Evolutionary conservation across 2,113 vertebrate genomes (phyloP), one percentile per base, ranked within the genome.

Genomic region (Kryptolebias marmoratus): DNA sequence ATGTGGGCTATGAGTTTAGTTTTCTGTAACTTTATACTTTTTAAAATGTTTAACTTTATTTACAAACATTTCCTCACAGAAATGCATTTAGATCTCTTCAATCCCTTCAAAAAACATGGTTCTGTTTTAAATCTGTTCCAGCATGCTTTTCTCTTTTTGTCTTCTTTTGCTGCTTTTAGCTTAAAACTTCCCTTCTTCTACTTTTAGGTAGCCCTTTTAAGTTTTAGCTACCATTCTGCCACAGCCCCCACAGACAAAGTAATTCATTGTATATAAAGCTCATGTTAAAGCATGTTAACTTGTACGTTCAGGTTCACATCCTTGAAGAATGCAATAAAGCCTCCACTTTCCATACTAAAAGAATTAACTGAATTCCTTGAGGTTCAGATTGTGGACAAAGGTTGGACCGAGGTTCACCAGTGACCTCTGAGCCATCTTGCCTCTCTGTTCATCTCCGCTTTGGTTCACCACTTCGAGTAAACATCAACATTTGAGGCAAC

Each of bases 361-460:
- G 87, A 87, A 86, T 89, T 77, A 82, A 48, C 68, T 71, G 80
- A 80, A 91, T 90, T 88, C 85, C 75, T 69, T 2, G 8, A 87
- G 74, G 87, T 90, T 89, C 87, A 90, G 64, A 81, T 77, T 57
- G 12, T 88, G 84, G 77, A 91, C 83, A 90, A 90, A 90, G 86
- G 86, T 88, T 84, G 82, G 81, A 60, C 30, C 44, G 61, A 89
- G 71, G 79, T 84, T 86, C 71, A 44, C 52, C 15, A 0, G 18
- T 82, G 71, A 81, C 83, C 82, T 80, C 14, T 62, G 28, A 50
- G 73, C 52, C 13, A 48, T 85, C 64, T 85, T 48, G 64, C 61
- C 68, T 63, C 48, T 53, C 79, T 54, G 76, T 82, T 86, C 80
- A 81, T 67, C 75, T 66, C 22, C 2, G 22, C 66, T 72, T 68